Percentiles rank a stretch among this genome's conserved stretches.
Conservation (phyloP, 2,797 vertebrate species). For the Cirrhinus molitorella region DNA sequence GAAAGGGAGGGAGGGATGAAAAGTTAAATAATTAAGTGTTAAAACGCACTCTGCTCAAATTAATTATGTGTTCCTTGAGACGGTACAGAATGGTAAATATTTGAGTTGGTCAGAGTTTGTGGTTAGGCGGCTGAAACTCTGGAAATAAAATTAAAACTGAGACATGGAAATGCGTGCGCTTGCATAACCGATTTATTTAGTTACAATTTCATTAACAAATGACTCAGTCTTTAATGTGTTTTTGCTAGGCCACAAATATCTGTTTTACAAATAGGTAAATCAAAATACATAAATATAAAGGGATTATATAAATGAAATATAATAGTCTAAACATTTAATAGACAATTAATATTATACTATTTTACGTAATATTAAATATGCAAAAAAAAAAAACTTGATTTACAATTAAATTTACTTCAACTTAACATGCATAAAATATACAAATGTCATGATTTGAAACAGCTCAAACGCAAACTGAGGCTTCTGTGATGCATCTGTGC, state of each 20-base stretch:
- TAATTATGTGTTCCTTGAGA: conserved; percentile 61
- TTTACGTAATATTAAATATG: background rate
- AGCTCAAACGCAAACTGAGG: background rate
- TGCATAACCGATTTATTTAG: conserved; percentile 14
- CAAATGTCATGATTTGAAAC: too few species aligned
- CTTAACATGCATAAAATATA: too few species aligned
- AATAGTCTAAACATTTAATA: background rate
- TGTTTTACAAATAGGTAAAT: background rate
- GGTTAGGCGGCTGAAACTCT: conserved; percentile 40
- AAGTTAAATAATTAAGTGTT: conserved; percentile 59
- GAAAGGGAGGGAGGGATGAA: background rate
- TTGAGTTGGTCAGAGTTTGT: conserved; percentile 52
- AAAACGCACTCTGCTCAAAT: conserved; percentile 46
- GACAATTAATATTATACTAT: background rate
- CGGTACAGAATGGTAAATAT: conserved; percentile 60
- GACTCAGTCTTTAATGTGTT: background rate
- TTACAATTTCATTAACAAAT: background rate
- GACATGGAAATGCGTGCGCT: conserved; percentile 3
- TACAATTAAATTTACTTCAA: background rate
- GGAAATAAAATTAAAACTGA: conserved; percentile 36
- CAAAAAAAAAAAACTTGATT: background rate
- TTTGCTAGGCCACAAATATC: background rate
- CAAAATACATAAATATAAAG: background rate
- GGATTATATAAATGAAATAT: background rate
- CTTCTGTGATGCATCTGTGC: background rate